Conservation (phyloP, 2,888 invertebrate species). For the Dendrolimus houi region DNA sequence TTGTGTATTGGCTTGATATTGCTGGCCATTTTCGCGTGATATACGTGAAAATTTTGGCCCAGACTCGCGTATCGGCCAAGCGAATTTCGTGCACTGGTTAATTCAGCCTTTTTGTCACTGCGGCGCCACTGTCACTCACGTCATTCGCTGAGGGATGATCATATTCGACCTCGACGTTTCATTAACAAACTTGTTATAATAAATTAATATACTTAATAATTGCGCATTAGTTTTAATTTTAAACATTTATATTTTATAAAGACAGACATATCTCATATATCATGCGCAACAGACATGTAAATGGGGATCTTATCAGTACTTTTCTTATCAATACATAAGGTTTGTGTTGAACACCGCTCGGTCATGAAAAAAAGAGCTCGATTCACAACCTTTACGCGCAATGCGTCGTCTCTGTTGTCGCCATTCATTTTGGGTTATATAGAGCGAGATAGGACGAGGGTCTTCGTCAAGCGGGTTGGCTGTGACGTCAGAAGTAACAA, state of each 20-base stretch:
- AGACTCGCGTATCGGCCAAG: slow-evolving; percentile 46
- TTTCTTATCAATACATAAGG: slow-evolving; percentile 48
- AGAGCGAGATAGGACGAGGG: slow-evolving; percentile 32
- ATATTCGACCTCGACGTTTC: slow-evolving; percentile 48
- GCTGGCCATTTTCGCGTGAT: slow-evolving; percentile 66
- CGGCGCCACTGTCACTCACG: slow-evolving; percentile 60
- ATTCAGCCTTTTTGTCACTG: slow-evolving; percentile 38
- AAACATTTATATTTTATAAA: neutral
- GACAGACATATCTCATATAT: neutral
- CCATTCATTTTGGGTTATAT: slow-evolving; percentile 36
- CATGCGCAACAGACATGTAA: neutral
- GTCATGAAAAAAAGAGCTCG: slow-evolving; percentile 51
- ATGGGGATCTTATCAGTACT: slow-evolving; percentile 35
- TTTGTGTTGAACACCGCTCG: slow-evolving; percentile 47
- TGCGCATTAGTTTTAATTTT: neutral
- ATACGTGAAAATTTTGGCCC: slow-evolving; percentile 39
- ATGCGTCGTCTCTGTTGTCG: slow-evolving; percentile 37
- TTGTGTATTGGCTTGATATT: slow-evolving; percentile 66
- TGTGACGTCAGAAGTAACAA: slow-evolving; percentile 52
- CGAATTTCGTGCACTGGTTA: slow-evolving; percentile 59
- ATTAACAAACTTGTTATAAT: slow-evolving; percentile 46
- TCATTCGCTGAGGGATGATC: slow-evolving; percentile 59
- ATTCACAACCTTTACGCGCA: slow-evolving; percentile 65
- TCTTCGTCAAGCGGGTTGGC: slow-evolving; percentile 25
- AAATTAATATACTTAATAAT: neutral